These are phyloP conservation scores for Metopolophium dirhodum DNA, from an alignment of 1,140 invertebrate genomes.

Conservation along the genomic window DNA sequence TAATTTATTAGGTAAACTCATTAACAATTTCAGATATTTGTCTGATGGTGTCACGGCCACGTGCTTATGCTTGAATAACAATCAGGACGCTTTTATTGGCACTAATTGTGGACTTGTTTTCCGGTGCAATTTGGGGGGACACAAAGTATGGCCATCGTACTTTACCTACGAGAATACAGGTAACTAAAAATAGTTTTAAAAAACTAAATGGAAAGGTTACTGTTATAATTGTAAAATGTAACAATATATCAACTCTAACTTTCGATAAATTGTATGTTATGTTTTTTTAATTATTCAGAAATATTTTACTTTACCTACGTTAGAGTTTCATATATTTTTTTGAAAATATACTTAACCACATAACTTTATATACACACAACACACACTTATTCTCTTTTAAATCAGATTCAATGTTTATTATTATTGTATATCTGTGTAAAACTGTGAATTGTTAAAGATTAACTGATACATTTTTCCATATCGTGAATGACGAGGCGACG, in stretches of 20 bases:
- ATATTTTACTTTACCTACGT: too few relatives aligned
- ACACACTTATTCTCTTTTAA: background rate
- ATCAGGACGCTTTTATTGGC: slow-evolving; percentile 33
- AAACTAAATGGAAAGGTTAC: background rate
- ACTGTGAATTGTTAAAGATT: too few relatives aligned
- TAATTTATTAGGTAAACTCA: background rate
- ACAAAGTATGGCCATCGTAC: slow-evolving; percentile 27
- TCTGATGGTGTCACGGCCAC: background rate
- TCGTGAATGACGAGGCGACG: too few relatives aligned
- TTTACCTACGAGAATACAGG: background rate
- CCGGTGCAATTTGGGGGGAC: slow-evolving; percentile 30
- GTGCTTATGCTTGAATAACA: background rate
- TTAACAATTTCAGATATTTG: background rate
- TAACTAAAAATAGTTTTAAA: background rate
- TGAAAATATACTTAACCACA: background rate
- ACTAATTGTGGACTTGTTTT: slow-evolving; percentile 31
- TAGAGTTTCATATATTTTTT: too few relatives aligned
- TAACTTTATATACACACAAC: background rate
- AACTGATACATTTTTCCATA: too few relatives aligned
- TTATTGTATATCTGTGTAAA: too few relatives aligned
- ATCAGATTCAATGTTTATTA: background rate
- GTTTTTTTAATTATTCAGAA: too few relatives aligned
- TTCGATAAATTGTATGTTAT: too few relatives aligned
- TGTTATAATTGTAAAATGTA: too few relatives aligned
- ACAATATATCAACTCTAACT: too few relatives aligned